Evolutionary conservation across 1,140 invertebrate genomes (phyloP).

Genomic region (Trichogramma pretiosum): DNA sequence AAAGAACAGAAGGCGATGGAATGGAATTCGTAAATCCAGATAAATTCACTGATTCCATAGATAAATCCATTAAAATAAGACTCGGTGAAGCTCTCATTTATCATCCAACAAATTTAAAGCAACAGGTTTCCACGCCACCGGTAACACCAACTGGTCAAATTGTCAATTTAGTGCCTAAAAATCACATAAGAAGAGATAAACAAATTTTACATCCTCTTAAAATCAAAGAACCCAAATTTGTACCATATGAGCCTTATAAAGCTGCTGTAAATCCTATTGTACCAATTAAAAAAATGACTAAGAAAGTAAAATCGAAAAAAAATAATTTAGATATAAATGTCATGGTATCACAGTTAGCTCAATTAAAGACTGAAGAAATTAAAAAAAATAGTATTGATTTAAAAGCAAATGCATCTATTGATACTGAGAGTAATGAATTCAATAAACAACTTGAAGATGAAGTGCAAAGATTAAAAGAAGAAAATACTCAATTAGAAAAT

Average conservation of each 20-base stretch:
- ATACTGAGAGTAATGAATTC: constrained; percentile 24
- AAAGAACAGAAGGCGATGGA: constrained; percentile 48
- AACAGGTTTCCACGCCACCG: constrained; percentile 33
- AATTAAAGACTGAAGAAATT: constrained; percentile 50
- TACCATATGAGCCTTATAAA: constrained; percentile 83
- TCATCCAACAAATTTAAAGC: constrained; percentile 42
- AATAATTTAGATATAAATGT: constrained; percentile 64
- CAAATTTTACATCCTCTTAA: constrained; percentile 43
- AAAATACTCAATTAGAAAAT: constrained; percentile 56
- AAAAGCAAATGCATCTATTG: constrained; percentile 23
- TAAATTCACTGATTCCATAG: constrained; percentile 11
- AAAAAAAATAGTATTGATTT: constrained; percentile 20
- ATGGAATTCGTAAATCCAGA: constrained; percentile 42
- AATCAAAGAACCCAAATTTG: constrained; percentile 70
- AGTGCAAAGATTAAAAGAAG: constrained; percentile 51
- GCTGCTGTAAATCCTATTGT: constrained; percentile 72
- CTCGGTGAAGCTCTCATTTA: constrained; percentile 42
- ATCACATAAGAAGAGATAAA: constrained; percentile 35
- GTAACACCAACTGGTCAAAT: constrained; percentile 43
- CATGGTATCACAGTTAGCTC: constrained; percentile 58
- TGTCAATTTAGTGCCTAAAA: constrained; percentile 39
- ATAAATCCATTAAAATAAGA: constrained; percentile 29
- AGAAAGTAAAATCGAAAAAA: constrained; percentile 40
- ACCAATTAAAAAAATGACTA: constrained; percentile 44
- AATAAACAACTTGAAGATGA: constrained; percentile 46